Conservation (phyloP, 2,113 vertebrate species). For the Megaceryle maxima region DNA sequence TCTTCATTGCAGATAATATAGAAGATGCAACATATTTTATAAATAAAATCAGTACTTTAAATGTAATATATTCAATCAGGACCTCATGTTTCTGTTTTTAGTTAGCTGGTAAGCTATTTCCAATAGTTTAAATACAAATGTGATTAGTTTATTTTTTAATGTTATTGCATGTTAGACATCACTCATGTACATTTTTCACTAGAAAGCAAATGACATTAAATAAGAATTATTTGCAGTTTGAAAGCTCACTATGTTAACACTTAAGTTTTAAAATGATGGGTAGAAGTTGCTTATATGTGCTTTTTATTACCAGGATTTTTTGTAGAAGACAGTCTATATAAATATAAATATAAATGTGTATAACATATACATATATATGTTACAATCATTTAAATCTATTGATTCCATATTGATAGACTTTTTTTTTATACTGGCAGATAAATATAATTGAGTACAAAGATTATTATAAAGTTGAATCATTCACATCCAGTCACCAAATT, state of each 20-base stretch:
- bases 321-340: neutral
- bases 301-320: neutral
- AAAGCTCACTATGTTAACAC: neutral
- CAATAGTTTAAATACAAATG: neutral
- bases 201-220: neutral
- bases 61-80: neutral
- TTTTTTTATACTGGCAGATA: neutral
- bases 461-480: slow-evolving; percentile 7
- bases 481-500: neutral
- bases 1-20: neutral
- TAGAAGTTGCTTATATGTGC: neutral
- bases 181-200: neutral
- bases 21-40: slow-evolving; percentile 13
- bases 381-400: neutral
- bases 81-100: slow-evolving; percentile 15
- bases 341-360: neutral
- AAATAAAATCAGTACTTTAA: slow-evolving; percentile 4
- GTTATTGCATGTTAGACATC: neutral
- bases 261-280: neutral
- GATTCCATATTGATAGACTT: neutral
- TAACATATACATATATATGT: neutral
- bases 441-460: neutral
- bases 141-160: neutral
- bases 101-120: neutral
- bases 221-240: neutral